phyloP scores from a whole-genome alignment of 2,888 invertebrate genomes.

The Clunio marinus region DNA sequence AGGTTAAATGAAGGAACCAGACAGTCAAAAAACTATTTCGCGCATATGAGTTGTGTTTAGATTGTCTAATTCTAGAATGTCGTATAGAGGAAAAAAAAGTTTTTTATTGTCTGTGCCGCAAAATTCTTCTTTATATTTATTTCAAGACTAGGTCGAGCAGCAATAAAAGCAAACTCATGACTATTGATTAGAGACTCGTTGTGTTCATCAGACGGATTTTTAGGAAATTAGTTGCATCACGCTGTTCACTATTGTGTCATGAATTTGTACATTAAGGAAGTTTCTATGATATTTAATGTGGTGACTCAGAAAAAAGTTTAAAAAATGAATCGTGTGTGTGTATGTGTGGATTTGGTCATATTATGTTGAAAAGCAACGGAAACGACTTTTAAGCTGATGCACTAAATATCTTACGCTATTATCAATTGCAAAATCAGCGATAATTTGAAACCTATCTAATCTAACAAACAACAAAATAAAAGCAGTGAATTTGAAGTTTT shows the following conservation, averaged over 20 bases:
- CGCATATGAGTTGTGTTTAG: constrained; percentile 20
- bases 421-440: no score
- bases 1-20: constrained; percentile 30
- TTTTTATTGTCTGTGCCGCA: constrained; percentile 17
- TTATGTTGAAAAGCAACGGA: no score
- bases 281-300: no score
- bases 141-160: not conserved
- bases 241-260: not conserved
- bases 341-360: no score
- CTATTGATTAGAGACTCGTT: not conserved
- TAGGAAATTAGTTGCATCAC: not conserved
- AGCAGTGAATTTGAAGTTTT: no score
- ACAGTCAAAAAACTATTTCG: constrained; percentile 37
- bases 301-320: no score
- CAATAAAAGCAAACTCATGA: not conserved
- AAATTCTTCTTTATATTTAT: constrained; percentile 10
- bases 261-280: no score
- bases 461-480: no score
- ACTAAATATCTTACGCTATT: no score
- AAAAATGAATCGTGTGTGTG: no score
- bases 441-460: no score
- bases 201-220: not conserved
- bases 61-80: constrained; percentile 35
- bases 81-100: not conserved
- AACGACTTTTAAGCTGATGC: no score